A percentile compares a stretch with the other conserved stretches of the same genome.
Evolutionary conservation across 2,113 vertebrate genomes (phyloP).

Genomic region (Rhombomys opimus): DNA sequence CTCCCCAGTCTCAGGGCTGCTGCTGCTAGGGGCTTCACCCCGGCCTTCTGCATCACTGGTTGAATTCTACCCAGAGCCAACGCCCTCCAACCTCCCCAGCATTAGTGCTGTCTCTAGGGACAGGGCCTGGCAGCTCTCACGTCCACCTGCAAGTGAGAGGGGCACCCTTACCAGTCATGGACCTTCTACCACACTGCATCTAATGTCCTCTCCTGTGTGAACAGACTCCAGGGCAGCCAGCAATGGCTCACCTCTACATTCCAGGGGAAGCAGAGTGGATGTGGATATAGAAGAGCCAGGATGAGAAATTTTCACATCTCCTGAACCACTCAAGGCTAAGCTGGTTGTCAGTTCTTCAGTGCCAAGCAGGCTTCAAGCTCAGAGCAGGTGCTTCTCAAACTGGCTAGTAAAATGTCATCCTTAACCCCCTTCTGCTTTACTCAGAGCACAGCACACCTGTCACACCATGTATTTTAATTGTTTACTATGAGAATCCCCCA

Average conservation of each 20-base stretch:
- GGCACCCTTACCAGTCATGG: rapidly evolving
- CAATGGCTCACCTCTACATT: not conserved
- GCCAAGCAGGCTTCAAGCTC: not conserved
- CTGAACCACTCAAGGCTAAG: not conserved
- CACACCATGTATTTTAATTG: not conserved
- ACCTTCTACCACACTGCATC: too few species aligned
- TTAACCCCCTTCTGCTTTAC: not conserved
- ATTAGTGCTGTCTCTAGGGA: not conserved
- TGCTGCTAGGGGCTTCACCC: not conserved
- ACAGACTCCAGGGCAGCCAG: not conserved
- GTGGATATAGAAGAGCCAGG: not conserved
- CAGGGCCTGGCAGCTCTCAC: too few species aligned
- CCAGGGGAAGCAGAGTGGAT: not conserved
- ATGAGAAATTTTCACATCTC: not conserved
- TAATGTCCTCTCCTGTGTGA: not conserved
- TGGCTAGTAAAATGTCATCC: not conserved
- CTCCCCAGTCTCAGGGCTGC: not conserved
- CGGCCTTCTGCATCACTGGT: not conserved
- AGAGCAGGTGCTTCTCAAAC: not conserved
- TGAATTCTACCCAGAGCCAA: not conserved
- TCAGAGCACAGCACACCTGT: rapidly evolving
- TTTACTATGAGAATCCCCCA: constrained; percentile 44
- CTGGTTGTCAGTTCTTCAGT: not conserved
- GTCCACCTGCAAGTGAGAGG: not conserved
- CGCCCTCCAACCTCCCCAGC: too few species aligned